A percentile compares a stretch with the other conserved stretches of the same genome.
phyloP scores from a whole-genome alignment of 2,113 vertebrate species.

The Amazona vittata region DNA sequence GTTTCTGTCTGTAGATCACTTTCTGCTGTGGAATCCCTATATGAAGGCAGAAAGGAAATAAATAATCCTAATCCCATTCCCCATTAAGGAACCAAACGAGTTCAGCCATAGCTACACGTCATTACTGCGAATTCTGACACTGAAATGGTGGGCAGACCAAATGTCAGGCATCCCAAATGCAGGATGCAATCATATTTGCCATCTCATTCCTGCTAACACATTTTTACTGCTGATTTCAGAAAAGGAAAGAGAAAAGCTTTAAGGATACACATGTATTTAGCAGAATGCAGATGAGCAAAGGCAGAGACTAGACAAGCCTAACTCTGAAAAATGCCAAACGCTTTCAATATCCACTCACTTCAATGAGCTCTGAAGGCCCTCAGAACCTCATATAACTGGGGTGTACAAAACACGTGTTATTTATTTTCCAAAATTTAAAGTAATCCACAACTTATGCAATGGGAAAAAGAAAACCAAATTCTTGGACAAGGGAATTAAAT shows the following conservation, averaged over 20 bases:
- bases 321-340: background rate
- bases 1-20: background rate
- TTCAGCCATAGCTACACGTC: background rate
- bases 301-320: background rate
- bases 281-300: background rate
- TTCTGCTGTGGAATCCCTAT: background rate
- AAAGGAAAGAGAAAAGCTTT: background rate
- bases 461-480: background rate
- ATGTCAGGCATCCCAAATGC: background rate
- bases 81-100: background rate
- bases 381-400: background rate
- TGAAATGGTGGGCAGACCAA: background rate
- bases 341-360: background rate
- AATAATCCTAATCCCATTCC: background rate
- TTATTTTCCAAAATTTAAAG: background rate
- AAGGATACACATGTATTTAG: background rate
- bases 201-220: background rate
- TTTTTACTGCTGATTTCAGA: background rate
- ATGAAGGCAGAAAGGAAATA: background rate
- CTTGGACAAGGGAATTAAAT: background rate
- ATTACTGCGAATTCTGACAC: background rate
- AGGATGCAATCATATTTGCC: background rate
- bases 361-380: background rate
- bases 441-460: background rate
- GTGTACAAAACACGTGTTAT: accelerated